phyloP scores from a whole-genome alignment of 1,140 invertebrate genomes.

The Pristionchus pacificus region DNA sequence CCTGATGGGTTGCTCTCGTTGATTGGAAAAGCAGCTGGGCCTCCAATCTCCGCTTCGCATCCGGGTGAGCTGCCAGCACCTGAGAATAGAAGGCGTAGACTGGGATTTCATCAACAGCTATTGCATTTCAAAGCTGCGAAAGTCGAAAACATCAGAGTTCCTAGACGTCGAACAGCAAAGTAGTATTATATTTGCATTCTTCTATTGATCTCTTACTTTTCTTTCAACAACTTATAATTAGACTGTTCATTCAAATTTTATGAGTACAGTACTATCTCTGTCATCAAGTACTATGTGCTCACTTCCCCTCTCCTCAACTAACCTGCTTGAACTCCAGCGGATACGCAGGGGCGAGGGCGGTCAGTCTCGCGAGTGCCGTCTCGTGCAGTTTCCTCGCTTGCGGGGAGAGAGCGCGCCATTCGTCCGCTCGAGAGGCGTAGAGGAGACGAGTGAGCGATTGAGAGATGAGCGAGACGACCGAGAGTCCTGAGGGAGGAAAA shows the following conservation, averaged over 20 bases:
- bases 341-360: constrained; percentile 73
- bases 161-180: too few species aligned
- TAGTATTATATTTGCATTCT: too few species aligned
- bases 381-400: not conserved
- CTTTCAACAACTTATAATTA: too few species aligned
- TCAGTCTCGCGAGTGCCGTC: constrained; percentile 61
- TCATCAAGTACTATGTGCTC: too few species aligned
- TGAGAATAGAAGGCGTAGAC: too few species aligned
- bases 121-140: not conserved
- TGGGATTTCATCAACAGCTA: not conserved
- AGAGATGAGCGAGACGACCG: not conserved
- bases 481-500: not conserved
- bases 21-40: constrained; percentile 20
- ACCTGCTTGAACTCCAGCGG: constrained; percentile 69
- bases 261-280: too few species aligned
- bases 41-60: constrained; percentile 18
- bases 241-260: too few species aligned
- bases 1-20: constrained; percentile 2
- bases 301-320: too few species aligned
- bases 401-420: not conserved
- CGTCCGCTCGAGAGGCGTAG: not conserved
- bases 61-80: constrained; percentile 17
- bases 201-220: too few species aligned
- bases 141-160: too few species aligned
- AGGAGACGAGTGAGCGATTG: not conserved